Percentiles rank a stretch among this genome's conserved stretches.
phyloP scores from a whole-genome alignment of 1,140 invertebrate species.

The Matsumurasca onukii region DNA sequence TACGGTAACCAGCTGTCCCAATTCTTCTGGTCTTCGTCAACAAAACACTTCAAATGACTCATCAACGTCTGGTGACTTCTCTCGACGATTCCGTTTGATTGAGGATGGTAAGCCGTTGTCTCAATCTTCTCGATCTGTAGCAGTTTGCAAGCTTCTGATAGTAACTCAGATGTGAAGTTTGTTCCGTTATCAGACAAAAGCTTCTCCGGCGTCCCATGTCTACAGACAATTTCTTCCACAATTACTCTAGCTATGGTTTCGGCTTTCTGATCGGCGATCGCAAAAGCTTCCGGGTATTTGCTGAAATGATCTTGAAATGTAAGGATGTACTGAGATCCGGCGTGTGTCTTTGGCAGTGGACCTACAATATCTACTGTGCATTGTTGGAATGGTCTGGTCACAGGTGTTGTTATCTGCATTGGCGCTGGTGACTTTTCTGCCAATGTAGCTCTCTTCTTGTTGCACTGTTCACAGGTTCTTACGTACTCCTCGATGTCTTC shows the following conservation, averaged over 20 bases:
- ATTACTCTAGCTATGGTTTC: constrained; percentile 45
- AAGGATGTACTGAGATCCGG: constrained; percentile 45
- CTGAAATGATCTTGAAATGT: constrained; percentile 49
- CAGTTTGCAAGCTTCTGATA: constrained; percentile 36
- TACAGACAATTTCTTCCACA: constrained; percentile 43
- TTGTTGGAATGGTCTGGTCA: constrained; percentile 39
- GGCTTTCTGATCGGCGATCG: constrained; percentile 47
- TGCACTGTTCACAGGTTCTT: constrained; percentile 28
- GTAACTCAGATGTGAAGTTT: constrained; percentile 46
- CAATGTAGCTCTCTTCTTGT: constrained; percentile 32
- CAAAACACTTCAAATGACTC: constrained; percentile 45
- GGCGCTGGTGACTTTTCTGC: constrained; percentile 28
- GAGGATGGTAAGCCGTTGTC: constrained; percentile 44
- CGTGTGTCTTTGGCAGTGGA: constrained; percentile 38
- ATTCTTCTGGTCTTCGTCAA: constrained; percentile 38
- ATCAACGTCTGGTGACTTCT: constrained; percentile 43
- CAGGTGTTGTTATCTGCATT: not conserved
- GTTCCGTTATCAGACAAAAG: constrained; percentile 47
- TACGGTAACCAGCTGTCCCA: constrained; percentile 42
- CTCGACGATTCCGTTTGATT: constrained; percentile 47
- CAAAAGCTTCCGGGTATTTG: constrained; percentile 46
- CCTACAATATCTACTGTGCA: constrained; percentile 48
- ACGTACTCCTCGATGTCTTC: not conserved
- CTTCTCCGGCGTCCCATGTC: constrained; percentile 46
- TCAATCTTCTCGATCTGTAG: constrained; percentile 42